Percentiles rank a stretch among this genome's conserved stretches.
Conservation (phyloP, 1,140 invertebrate species). For the Nasonia vitripennis region DNA sequence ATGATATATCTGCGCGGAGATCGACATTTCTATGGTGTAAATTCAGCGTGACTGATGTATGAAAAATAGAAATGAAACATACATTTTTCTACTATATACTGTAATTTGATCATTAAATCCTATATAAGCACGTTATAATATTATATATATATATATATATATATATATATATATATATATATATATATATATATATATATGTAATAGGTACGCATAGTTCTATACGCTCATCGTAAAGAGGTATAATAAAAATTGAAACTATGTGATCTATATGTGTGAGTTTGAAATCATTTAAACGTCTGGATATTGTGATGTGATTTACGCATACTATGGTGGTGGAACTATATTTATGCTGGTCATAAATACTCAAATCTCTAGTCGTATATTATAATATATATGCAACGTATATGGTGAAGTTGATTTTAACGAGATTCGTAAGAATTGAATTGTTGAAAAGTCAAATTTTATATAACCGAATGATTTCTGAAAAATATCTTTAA, state of each 20-base stretch:
- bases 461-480: not conserved
- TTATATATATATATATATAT: no score
- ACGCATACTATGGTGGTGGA: not conserved
- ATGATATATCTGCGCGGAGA: no score
- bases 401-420: no score
- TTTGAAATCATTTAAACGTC: not conserved
- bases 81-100: not conserved
- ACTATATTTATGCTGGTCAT: conserved; percentile 22
- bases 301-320: not conserved
- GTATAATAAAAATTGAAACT: not conserved
- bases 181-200: no score
- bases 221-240: not conserved
- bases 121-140: no score
- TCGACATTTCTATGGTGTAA: no score
- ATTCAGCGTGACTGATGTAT: no score
- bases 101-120: no score
- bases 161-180: no score
- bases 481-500: not conserved
- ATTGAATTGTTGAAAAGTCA: not conserved
- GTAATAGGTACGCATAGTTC: no score
- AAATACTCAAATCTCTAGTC: conserved; percentile 11
- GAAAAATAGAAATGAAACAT: not conserved
- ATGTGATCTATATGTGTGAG: not conserved
- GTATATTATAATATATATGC: not conserved
- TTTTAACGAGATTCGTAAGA: no score